Percentiles rank a stretch among this genome's conserved stretches.
phyloP scores from a whole-genome alignment of 1,140 invertebrate species.

The Antheraea mylitta region DNA sequence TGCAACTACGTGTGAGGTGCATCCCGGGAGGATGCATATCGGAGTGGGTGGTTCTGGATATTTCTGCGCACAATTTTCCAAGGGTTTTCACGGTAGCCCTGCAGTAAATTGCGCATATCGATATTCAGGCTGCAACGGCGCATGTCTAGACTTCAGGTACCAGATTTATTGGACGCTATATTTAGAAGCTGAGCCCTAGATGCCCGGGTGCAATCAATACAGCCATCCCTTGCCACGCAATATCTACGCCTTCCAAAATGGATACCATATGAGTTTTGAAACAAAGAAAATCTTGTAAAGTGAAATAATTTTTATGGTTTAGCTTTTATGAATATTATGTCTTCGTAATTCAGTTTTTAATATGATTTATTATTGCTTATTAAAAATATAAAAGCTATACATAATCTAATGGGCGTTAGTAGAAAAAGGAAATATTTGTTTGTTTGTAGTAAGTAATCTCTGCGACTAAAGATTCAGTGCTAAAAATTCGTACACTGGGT shows the following conservation, averaged over 20 bases:
- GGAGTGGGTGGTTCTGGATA: neutral
- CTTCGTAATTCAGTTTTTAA: too few species aligned
- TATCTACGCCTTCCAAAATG: neutral
- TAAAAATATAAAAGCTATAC: too few species aligned
- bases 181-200: constrained; percentile 7
- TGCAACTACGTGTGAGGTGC: neutral
- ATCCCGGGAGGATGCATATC: neutral
- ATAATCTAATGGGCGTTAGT: too few species aligned
- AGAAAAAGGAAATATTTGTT: too few species aligned
- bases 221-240: neutral
- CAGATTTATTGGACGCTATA: constrained; percentile 4
- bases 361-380: too few species aligned
- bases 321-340: too few species aligned
- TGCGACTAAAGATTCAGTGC: too few species aligned
- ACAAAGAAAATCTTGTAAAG: neutral
- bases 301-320: neutral
- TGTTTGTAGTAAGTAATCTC: too few species aligned
- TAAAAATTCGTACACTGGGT: too few species aligned
- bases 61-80: constrained; percentile 1
- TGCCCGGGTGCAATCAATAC: neutral
- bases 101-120: constrained; percentile 13
- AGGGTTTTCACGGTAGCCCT: neutral
- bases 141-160: neutral
- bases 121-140: constrained; percentile 1
- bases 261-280: neutral